Base-by-base conservation (phyloP, 2,888 invertebrate species). In the Lepas anatifera region DNA sequence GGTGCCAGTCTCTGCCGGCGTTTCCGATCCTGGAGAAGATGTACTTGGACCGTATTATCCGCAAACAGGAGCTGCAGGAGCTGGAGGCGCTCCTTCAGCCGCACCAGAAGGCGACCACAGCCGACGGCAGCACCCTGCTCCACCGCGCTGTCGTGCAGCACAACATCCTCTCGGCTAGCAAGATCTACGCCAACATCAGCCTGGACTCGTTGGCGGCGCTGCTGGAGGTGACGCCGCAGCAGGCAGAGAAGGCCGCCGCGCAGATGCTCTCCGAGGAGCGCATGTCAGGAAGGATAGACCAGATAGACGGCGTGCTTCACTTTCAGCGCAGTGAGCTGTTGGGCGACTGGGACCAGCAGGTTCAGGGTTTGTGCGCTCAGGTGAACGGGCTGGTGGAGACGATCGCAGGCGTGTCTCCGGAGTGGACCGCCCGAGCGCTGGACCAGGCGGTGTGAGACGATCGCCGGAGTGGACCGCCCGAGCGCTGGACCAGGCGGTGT, bases 101-200 rank as follows among this genome's bases (percentile, higher is more conserved):
- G 2, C 98, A 99, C 80, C 99, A 99, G 78, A 95, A 95, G 83
- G 90, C 90, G 13, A 81, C 82, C 67, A 87, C 86, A 39, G 78
- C 84, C 29, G 86, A 85, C 78, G 85, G 85, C 67, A 93, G 95
- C 0, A 92, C 96, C 0, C 96, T 99, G 77, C 82, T 99, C 72
- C 96, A 97, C 81, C 86, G 97, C 67, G 98, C 98, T 7, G 95
- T 98, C 32, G 95, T 98, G 77, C 98, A 99, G 80, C 99, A 99
- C 82, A 99, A 99, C 81, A 84, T 99, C 72, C 83, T 98, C 69
- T 97, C 98, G 0, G 97, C 97, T 68, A 96, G 96, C 81, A 97
- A 97, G 82, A 83, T 99, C 35, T 99, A 99, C 81, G 96, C 96
- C 80, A 99, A 98, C 80, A 98, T 99, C 72, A 95, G 94, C 46